These are phyloP conservation scores for Ichneumon xanthorius DNA, from an alignment of 2,888 invertebrate genomes.

Conservation along the genomic window DNA sequence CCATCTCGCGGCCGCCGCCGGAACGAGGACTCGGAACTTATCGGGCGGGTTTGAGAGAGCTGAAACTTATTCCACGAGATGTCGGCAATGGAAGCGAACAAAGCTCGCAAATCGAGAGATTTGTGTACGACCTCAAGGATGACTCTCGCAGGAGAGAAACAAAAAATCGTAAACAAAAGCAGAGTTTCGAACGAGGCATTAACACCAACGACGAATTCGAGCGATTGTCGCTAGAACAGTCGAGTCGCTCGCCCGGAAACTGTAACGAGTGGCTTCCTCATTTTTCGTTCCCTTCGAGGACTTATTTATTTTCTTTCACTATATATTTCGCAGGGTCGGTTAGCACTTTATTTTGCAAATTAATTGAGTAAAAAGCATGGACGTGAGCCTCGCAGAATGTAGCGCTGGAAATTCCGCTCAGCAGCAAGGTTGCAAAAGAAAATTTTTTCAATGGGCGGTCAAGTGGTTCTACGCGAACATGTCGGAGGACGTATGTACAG, in stretches of 20 bases:
- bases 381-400: not conserved
- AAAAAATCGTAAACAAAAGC: slow-evolving; percentile 23
- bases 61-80: not conserved
- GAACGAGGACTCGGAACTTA: not conserved
- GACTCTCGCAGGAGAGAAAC: not conserved
- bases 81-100: not conserved
- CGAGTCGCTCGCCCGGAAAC: not conserved
- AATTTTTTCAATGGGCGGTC: slow-evolving; percentile 77
- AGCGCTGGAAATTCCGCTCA: not conserved
- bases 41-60: too few species aligned
- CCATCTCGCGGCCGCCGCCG: not conserved
- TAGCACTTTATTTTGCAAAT: not conserved
- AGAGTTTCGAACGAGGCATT: not conserved
- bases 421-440: slow-evolving; percentile 63
- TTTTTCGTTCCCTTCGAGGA: not conserved
- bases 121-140: not conserved
- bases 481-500: slow-evolving; percentile 70
- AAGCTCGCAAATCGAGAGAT: slow-evolving; percentile 1
- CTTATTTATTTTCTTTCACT: not conserved
- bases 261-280: not conserved
- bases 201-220: not conserved
- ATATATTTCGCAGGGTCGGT: not conserved
- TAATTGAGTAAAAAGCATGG: not conserved
- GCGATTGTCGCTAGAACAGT: not conserved
- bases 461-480: slow-evolving; percentile 75